Conservation (phyloP, 2,888 invertebrate genomes). For the Scelioninae gen. 1 region DNA sequence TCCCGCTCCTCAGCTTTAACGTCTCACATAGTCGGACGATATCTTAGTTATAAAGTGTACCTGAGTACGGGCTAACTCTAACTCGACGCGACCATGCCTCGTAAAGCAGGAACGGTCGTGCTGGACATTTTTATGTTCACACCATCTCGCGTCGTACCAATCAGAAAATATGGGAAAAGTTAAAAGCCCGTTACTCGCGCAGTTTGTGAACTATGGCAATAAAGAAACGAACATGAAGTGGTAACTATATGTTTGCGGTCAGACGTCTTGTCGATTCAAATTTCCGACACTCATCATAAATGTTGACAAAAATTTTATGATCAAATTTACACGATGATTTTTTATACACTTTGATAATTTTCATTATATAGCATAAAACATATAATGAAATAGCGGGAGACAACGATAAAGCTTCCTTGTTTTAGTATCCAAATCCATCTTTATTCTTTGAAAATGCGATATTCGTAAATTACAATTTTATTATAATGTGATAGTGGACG, state of each 20-base stretch:
- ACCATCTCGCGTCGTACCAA: slow-evolving; percentile 65
- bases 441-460: neutral
- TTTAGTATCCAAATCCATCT: too few relatives aligned
- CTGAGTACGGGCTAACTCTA: slow-evolving; percentile 24
- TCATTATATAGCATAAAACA: too few relatives aligned
- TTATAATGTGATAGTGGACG: too few relatives aligned
- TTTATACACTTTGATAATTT: too few relatives aligned
- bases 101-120: slow-evolving; percentile 62
- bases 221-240: slow-evolving; percentile 61
- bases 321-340: too few relatives aligned
- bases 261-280: slow-evolving; percentile 59
- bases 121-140: slow-evolving; percentile 68
- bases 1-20: slow-evolving; percentile 47
- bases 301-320: neutral
- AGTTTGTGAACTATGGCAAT: slow-evolving; percentile 72
- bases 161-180: slow-evolving; percentile 74
- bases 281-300: slow-evolving; percentile 53
- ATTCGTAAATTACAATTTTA: too few relatives aligned
- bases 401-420: too few relatives aligned
- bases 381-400: too few relatives aligned
- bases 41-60: slow-evolving; percentile 57
- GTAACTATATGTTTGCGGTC: slow-evolving; percentile 52
- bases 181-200: slow-evolving; percentile 73
- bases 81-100: slow-evolving; percentile 53
- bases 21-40: slow-evolving; percentile 49